A percentile compares a stretch with the other conserved stretches of the same genome.
Evolutionary conservation across 2,113 vertebrate species (phyloP).

Genomic region (Phoxinus phoxinus): DNA sequence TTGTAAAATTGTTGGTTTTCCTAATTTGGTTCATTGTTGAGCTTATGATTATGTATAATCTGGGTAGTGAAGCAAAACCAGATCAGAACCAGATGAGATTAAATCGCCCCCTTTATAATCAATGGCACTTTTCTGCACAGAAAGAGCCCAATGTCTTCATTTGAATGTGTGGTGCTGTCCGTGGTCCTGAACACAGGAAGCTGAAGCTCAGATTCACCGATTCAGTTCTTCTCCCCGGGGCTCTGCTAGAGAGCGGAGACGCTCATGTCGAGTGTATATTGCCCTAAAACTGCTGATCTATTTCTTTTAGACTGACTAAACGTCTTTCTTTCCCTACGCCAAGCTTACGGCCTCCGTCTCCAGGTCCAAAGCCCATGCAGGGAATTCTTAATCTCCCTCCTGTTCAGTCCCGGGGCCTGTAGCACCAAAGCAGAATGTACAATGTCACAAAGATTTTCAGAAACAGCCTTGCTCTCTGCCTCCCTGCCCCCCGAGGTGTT

Average conservation of each 20-base stretch:
- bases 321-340: conserved; percentile 18
- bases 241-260: conserved; percentile 27
- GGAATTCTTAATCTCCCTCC: conserved; percentile 47
- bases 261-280: conserved; percentile 37
- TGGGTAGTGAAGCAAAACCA: too few species aligned
- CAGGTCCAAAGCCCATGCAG: conserved; percentile 49
- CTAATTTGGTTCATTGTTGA: not conserved
- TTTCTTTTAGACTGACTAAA: conserved; percentile 36
- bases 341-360: conserved; percentile 51
- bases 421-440: conserved; percentile 50
- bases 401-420: not conserved
- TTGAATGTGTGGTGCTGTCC: conserved; percentile 29
- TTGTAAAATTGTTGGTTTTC: not conserved
- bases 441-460: conserved; percentile 50
- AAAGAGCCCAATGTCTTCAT: not conserved
- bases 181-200: conserved; percentile 28
- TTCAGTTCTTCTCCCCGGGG: too few species aligned
- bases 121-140: not conserved
- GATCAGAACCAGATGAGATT: too few species aligned
- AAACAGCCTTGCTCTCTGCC: conserved; percentile 28
- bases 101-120: not conserved
- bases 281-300: conserved; percentile 45
- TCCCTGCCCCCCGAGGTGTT: conserved; percentile 42
- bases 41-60: too few species aligned
- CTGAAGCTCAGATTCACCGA: conserved; percentile 9